Conservation (phyloP, 2,113 vertebrate genomes). For the Myodes glareolus region DNA sequence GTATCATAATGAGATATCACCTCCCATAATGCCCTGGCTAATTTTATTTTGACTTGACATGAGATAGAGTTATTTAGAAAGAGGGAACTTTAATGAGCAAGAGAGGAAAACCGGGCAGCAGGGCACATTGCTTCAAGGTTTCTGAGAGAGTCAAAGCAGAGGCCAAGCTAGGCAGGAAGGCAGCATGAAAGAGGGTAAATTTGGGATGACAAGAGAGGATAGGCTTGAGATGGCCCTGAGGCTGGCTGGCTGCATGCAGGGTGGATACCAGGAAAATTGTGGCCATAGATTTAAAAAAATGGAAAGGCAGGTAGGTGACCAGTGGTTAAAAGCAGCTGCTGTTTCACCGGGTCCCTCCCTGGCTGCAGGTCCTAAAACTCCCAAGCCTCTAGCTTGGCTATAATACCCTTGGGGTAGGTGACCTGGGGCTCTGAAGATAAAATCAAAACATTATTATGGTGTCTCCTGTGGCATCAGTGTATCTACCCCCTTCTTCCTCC, state of each 20-base stretch:
- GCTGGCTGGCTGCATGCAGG: neutral
- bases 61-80: neutral
- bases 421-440: neutral
- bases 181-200: neutral
- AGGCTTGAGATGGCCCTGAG: neutral
- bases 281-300: neutral
- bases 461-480: neutral
- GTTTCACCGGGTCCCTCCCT: neutral
- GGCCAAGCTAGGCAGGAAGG: neutral
- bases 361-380: neutral
- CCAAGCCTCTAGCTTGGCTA: neutral
- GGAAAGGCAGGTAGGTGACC: neutral
- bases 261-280: neutral
- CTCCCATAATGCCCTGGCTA: neutral
- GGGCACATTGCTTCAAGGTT: neutral
- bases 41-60: neutral
- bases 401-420: neutral
- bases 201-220: neutral
- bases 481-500: neutral
- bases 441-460: neutral
- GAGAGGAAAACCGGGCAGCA: neutral
- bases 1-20: neutral
- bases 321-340: neutral
- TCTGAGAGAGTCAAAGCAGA: neutral
- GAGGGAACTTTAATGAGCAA: neutral